Conservation (phyloP, 1,140 invertebrate genomes). For the Drosophila ohnishii region DNA sequence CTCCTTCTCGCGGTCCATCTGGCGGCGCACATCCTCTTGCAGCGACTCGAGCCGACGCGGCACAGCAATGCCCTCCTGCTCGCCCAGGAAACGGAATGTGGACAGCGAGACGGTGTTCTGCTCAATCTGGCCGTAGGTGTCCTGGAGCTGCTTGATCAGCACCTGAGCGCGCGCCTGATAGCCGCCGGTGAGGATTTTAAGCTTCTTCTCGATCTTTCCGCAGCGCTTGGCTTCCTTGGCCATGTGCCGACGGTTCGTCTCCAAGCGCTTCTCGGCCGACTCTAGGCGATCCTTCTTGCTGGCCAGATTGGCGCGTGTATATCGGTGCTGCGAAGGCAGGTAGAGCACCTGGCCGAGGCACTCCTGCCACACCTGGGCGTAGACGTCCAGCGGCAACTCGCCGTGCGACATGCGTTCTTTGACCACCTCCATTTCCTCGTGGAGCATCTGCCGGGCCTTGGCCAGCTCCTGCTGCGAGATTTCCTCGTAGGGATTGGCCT, state of each 20-base stretch:
- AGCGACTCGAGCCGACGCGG: slow-evolving; percentile 94
- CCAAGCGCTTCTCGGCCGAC: slow-evolving; percentile 95
- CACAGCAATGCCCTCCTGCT: slow-evolving; percentile 95
- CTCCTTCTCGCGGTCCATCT: slow-evolving; percentile 94
- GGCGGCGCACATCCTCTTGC: slow-evolving; percentile 95
- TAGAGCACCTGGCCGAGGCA: slow-evolving; percentile 95
- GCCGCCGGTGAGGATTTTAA: slow-evolving; percentile 96
- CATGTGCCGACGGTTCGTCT: slow-evolving; percentile 97
- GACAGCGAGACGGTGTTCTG: slow-evolving; percentile 94
- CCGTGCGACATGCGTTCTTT: slow-evolving; percentile 97
- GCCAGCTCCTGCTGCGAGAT: slow-evolving; percentile 89
- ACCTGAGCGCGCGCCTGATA: slow-evolving; percentile 93
- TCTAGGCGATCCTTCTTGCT: slow-evolving; percentile 98
- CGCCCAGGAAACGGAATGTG: slow-evolving; percentile 95
- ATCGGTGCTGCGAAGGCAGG: slow-evolving; percentile 93
- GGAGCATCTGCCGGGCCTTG: slow-evolving; percentile 87
- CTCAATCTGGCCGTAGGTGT: slow-evolving; percentile 95
- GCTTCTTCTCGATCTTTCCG: slow-evolving; percentile 98
- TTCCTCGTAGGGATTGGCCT: slow-evolving; percentile 92
- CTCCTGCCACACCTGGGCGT: slow-evolving; percentile 98
- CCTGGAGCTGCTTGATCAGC: slow-evolving; percentile 95
- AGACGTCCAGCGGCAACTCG: slow-evolving; percentile 94
- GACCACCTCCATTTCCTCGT: slow-evolving; percentile 94
- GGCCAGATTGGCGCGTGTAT: slow-evolving; percentile 96
- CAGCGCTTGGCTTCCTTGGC: slow-evolving; percentile 97